Base-by-base conservation (phyloP, 1,140 invertebrate species). In the Caerostris extrusa region DNA sequence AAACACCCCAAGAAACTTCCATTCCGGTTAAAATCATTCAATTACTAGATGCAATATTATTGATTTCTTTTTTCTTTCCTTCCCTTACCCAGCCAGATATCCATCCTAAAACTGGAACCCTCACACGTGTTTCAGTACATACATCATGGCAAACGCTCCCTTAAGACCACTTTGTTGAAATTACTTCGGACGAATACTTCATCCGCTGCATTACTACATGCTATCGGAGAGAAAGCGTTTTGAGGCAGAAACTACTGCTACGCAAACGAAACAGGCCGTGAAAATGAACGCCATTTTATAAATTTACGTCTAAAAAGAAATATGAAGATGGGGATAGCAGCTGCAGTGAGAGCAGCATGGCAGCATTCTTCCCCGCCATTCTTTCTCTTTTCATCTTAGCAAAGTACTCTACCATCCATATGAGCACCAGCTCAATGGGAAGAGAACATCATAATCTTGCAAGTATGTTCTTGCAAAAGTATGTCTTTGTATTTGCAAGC, bases 251-350 rank as follows among this genome's bases (percentile, higher is more conserved):
- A 77, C 3, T 12, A 12, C 8, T 10, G 71, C 6, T 12, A 50
- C 34, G 34, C 7, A 57, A 83, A 83, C 55, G 82, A 58, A 83
- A n/a, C 53, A 8, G 55, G 10, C 56, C 82, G 7, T 83, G 82
- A 83, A 83, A 83, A 83, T 83, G 82, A 56, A 55, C n/a, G 17
- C 82, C 56, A 83, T 83, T 83, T 83, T 83, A 83, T 83, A 56
- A 83, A 83, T 83, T 83, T 83, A 83, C 17, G 82, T 58, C 82
- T 57, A 58, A 58, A 64, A 58, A 83, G 82, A 83, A 83, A 83
- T 83, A 83, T 83, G 82, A 55, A 7, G 82, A 58, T 19, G 56
- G 55, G 82, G 50, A 58, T 83, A 34, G 17, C 53, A 56, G 19
- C 56, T 58, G 19, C 19, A 34, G 19, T 34, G 71, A 19, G 71